These are phyloP conservation scores for Anthrax anthrax DNA, from an alignment of 2,888 invertebrate genomes.

Conservation along the genomic window DNA sequence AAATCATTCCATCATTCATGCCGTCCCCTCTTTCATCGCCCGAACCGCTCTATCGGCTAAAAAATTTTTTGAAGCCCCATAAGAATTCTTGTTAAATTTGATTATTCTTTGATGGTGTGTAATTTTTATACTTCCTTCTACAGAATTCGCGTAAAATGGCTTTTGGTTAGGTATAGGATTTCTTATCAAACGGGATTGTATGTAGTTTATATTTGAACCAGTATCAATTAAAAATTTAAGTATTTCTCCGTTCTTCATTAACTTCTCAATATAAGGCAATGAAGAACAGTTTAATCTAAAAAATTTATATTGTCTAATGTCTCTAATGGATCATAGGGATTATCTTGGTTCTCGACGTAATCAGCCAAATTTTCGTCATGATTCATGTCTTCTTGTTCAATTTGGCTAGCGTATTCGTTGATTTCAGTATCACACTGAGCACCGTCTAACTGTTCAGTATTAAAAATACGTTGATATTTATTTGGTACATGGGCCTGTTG, in stretches of 20 bases:
- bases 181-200: conserved; percentile 1
- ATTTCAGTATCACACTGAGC: background rate
- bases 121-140: conserved; percentile 7
- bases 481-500: background rate
- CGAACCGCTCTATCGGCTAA: too few relatives aligned
- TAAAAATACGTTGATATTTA: background rate
- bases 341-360: too few relatives aligned
- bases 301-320: conserved; percentile 4
- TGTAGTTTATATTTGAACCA: conserved; percentile 6
- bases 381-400: too few relatives aligned
- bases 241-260: conserved; percentile 3
- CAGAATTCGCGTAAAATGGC: conserved; percentile 7
- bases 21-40: too few relatives aligned
- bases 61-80: too few relatives aligned
- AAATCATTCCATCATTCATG: too few relatives aligned
- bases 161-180: conserved; percentile 8
- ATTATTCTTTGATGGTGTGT: too few relatives aligned
- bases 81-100: too few relatives aligned
- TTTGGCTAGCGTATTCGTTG: too few relatives aligned
- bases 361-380: too few relatives aligned
- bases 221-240: conserved; percentile 8
- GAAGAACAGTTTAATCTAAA: conserved; percentile 11
- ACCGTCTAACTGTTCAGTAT: background rate
- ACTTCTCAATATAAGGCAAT: conserved; percentile 7
- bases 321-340: background rate